Conservation (phyloP, 2,888 invertebrate genomes). For the Idaea biselata region DNA sequence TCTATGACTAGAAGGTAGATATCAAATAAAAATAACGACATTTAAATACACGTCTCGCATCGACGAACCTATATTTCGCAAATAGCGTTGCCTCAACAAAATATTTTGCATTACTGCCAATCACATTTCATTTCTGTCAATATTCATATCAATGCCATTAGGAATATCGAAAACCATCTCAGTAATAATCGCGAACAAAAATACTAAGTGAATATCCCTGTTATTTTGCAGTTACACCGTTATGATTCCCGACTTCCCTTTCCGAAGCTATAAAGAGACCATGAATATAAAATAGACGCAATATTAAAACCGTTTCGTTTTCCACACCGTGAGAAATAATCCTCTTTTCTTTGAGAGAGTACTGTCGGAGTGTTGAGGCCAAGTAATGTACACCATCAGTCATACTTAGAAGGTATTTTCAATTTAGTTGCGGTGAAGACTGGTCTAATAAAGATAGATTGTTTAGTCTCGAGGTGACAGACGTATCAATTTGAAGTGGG, state of each 20-base stretch:
- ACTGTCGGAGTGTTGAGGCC: constrained; percentile 66
- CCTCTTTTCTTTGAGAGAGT: constrained; percentile 69
- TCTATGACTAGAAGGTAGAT: too few species aligned
- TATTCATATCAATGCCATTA: constrained; percentile 17
- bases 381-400: constrained; percentile 77
- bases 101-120: background rate
- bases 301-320: constrained; percentile 70
- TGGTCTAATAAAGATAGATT: constrained; percentile 73
- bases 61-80: too few species aligned
- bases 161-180: constrained; percentile 14
- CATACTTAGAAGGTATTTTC: constrained; percentile 78
- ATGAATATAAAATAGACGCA: constrained; percentile 75
- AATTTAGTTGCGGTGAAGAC: constrained; percentile 68
- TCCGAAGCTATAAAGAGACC: constrained; percentile 55
- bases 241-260: constrained; percentile 61
- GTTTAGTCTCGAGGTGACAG: constrained; percentile 48
- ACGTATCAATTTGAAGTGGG: constrained; percentile 48
- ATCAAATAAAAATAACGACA: too few species aligned
- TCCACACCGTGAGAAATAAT: constrained; percentile 65
- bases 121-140: constrained; percentile 9
- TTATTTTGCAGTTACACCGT: constrained; percentile 57
- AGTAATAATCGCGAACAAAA: constrained; percentile 42
- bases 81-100: background rate
- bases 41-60: too few species aligned
- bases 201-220: constrained; percentile 70